Evolutionary conservation across 2,797 vertebrate genomes (phyloP).

Genomic region (Zalophus californianus): DNA sequence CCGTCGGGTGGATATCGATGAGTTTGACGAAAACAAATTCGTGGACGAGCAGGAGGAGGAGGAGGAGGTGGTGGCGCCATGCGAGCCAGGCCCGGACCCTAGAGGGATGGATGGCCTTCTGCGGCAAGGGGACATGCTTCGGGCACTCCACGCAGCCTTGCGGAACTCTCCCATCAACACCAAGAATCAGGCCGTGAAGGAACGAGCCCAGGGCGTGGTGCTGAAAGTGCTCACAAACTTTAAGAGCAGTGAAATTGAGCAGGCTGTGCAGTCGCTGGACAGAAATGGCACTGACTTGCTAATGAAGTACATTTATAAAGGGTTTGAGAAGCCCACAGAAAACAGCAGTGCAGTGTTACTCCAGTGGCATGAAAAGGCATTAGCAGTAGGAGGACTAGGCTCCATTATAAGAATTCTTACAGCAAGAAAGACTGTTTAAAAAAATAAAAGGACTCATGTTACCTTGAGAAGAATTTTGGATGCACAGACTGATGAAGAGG

Average conservation of each 20-base stretch:
- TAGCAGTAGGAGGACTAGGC: conserved; percentile 94
- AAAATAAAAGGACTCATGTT: conserved; percentile 81
- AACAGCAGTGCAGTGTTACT: conserved; percentile 96
- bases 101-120: conserved; percentile 80
- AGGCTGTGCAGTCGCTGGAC: conserved; percentile 94
- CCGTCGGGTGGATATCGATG: conserved; percentile 94
- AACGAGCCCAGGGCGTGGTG: conserved; percentile 92
- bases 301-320: conserved; percentile 98
- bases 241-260: conserved; percentile 95
- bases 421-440: conserved; percentile 95
- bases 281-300: conserved; percentile 93
- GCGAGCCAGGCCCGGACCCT: conserved; percentile 87
- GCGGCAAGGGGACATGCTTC: conserved; percentile 64
- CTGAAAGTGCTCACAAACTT: conserved; percentile 94
- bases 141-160: too few species aligned
- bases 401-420: conserved; percentile 96
- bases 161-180: too few species aligned
- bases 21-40: conserved; percentile 96
- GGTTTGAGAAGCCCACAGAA: conserved; percentile 95
- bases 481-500: conserved; percentile 85
- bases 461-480: conserved; percentile 82
- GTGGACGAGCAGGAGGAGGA: conserved; percentile 95
- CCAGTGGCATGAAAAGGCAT: conserved; percentile 96
- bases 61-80: conserved; percentile 91
- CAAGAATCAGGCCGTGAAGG: conserved; percentile 56